phyloP scores from a whole-genome alignment of 2,113 vertebrate species.

The Seriola quinqueradiata region DNA sequence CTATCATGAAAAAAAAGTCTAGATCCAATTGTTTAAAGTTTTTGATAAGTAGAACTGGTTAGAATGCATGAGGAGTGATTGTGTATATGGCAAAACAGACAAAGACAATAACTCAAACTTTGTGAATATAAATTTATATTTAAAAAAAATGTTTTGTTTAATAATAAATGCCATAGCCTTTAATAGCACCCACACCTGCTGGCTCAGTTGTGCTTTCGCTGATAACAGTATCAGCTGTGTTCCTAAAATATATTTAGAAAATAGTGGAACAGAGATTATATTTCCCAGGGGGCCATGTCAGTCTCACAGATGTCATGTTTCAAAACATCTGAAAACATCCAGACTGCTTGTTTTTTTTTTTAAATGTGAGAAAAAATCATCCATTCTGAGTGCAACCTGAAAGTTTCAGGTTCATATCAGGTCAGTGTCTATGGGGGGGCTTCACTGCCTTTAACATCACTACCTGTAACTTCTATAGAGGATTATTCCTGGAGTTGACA shows the following conservation, averaged over 20 bases:
- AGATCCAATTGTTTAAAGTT: not conserved
- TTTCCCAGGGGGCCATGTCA: not conserved
- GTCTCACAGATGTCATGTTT: conserved; percentile 4
- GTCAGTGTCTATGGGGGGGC: not conserved
- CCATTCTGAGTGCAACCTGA: not conserved
- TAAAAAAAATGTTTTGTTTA: not conserved
- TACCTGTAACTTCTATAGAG: not conserved
- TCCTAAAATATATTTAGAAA: not conserved
- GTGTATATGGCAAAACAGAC: not conserved
- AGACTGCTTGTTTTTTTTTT: not conserved
- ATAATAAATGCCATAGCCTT: not conserved
- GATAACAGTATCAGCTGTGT: not conserved
- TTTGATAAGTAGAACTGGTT: not conserved
- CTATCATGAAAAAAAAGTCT: not conserved
- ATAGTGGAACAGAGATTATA: not conserved
- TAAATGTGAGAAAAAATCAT: not conserved
- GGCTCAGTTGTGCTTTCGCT: fast-evolving
- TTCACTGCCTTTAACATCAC: conserved; percentile 22
- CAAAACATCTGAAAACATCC: conserved; percentile 4
- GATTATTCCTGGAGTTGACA: conserved; percentile 40
- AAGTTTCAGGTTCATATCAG: conserved; percentile 8
- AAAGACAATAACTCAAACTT: not conserved
- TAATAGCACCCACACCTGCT: not conserved
- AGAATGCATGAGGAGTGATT: not conserved
- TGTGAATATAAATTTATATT: not conserved